Evolutionary conservation across 2,888 invertebrate species (phyloP), one percentile per base, ranked within the genome.

Genomic region (Maniola hyperantus): DNA sequence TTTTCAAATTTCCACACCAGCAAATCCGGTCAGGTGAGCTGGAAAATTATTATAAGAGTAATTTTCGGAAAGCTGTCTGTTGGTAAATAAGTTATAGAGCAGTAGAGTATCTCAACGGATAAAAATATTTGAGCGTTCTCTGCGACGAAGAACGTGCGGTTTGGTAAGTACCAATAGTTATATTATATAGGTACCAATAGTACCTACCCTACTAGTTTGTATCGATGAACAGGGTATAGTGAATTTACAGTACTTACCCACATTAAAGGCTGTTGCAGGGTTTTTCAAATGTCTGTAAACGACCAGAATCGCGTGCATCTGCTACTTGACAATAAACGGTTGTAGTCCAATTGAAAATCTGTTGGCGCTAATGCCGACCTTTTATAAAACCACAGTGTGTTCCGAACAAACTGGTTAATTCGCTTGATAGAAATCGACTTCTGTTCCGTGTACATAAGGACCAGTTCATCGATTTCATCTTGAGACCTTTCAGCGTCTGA

Each of bases 351-450:
- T 70, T 71, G 73, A 72, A 73, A 74, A 79, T 76, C 74, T 76
- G 74, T 77, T 77, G 76, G 76, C 74, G 74, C 76, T 78, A 75
- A 78, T 78, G 76, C 77, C 77, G 76, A 75, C 75, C 79, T 74
- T 81, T 80, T 79, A 77, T 75, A 76, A 82, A 82, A 79, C 81
- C 80, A 76, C 80, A 78, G 75, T 79, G 78, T 76, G 76, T 79
- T 80, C 80, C 76, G 78, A 81, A 81, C 79, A 81, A 83, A 83
- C 78, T 77, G 74, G 46, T 74, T 76, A 72, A 70, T 72, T 72
- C 63, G 71, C 71, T 68, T 63, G 62, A 65, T 55, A 70, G 69
- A 79, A 74, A 78, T 71, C 64, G 75, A 73, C 74, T 75, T 76
- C 74, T 77, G 76, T 64, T 15, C 18, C 18, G 54, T 48, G 18